Conservation (phyloP, 2,797 vertebrate genomes). For the Ctenopoma kingsleyae region DNA sequence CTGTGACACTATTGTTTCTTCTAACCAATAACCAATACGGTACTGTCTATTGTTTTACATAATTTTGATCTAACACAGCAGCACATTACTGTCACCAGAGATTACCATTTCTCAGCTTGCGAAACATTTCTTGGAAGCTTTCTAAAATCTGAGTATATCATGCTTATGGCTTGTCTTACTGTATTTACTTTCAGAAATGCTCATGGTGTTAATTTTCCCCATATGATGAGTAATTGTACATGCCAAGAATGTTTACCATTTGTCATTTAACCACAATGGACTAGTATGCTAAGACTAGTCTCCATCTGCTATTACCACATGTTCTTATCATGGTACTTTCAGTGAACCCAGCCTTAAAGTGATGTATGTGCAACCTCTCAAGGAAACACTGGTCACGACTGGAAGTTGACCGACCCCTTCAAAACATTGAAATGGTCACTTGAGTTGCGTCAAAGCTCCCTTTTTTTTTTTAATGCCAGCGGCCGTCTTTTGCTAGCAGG, state of each 20-base stretch:
- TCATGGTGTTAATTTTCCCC: too few species aligned
- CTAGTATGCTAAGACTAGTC: not conserved
- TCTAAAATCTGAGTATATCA: too few species aligned
- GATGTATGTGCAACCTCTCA: slow-evolving; percentile 23
- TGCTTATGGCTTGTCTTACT: too few species aligned
- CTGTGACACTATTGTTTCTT: too few species aligned
- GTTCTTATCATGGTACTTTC: slow-evolving; percentile 12
- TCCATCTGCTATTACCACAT: not conserved
- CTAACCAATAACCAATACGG: too few species aligned
- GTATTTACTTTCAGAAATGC: too few species aligned
- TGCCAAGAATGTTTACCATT: not conserved
- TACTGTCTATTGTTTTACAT: too few species aligned
- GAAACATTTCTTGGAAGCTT: too few species aligned
- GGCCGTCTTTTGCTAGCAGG: slow-evolving; percentile 17
- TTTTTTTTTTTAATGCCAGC: slow-evolving; percentile 36
- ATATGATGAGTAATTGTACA: not conserved
- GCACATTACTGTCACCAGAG: too few species aligned
- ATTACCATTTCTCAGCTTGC: too few species aligned
- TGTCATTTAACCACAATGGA: not conserved
- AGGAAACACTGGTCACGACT: slow-evolving; percentile 27
- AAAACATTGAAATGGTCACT: slow-evolving; percentile 48
- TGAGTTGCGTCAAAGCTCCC: slow-evolving; percentile 59
- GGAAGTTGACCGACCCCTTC: slow-evolving; percentile 38
- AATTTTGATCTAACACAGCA: too few species aligned
- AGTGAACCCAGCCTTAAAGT: slow-evolving; percentile 12